A percentile compares a stretch with the other conserved stretches of the same genome.
phyloP scores from a whole-genome alignment of 2,797 vertebrate genomes.

The Syncerus caffer region DNA sequence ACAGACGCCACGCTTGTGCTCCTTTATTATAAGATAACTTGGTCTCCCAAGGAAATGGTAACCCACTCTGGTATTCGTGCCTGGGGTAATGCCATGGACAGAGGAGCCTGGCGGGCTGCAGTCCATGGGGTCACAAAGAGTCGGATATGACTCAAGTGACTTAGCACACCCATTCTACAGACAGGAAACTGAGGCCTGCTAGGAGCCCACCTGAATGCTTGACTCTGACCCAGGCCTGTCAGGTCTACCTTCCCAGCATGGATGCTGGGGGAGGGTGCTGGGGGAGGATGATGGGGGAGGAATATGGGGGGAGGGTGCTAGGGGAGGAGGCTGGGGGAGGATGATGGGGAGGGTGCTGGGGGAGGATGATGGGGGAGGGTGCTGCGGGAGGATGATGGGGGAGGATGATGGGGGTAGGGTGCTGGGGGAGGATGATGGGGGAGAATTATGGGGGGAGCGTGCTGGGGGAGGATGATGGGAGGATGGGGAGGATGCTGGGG shows the following conservation, averaged over 20 bases:
- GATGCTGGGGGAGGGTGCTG: background rate
- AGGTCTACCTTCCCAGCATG: background rate
- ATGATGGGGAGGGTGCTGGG: too few relatives aligned
- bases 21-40: background rate
- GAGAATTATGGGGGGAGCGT: too few relatives aligned
- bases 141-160: background rate
- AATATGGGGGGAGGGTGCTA: too few relatives aligned
- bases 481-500: too few relatives aligned
- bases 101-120: background rate
- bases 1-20: background rate
- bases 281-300: too few relatives aligned
- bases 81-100: background rate
- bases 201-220: background rate
- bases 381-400: too few relatives aligned
- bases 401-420: too few relatives aligned
- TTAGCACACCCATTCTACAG: background rate
- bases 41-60: too few relatives aligned
- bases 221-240: background rate
- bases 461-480: background rate
- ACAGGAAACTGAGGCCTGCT: background rate
- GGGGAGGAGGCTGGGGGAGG: too few relatives aligned
- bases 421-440: too few relatives aligned
- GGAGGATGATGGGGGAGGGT: too few relatives aligned
- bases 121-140: background rate
- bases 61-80: accelerated